phyloP scores from a whole-genome alignment of 2,888 invertebrate genomes.

The Cerastis leucographa region DNA sequence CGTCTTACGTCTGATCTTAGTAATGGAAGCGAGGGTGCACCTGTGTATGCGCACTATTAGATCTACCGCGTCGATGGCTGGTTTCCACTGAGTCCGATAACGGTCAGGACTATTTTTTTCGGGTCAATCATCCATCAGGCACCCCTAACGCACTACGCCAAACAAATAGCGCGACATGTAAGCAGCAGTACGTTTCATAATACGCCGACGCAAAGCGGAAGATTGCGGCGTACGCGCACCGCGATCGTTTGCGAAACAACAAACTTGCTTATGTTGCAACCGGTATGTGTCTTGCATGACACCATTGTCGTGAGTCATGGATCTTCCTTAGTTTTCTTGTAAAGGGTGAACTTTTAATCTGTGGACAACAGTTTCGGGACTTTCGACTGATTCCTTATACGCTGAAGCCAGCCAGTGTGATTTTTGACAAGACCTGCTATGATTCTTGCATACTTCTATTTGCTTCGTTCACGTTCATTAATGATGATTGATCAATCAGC shows the following conservation, averaged over 20 bases:
- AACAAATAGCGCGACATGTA: slow-evolving; percentile 57
- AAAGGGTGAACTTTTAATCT: neutral
- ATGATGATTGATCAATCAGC: neutral
- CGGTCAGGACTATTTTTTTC: neutral
- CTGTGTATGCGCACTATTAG: no score
- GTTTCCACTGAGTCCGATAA: no score
- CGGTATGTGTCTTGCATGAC: slow-evolving; percentile 56
- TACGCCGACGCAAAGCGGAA: slow-evolving; percentile 59
- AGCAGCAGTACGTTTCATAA: slow-evolving; percentile 55
- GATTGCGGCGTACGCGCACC: slow-evolving; percentile 63
- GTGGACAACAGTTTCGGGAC: neutral
- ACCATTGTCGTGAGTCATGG: slow-evolving; percentile 33
- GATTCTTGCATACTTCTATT: neutral
- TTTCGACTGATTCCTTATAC: neutral
- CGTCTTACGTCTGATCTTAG: neutral
- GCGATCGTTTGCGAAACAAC: slow-evolving; percentile 64
- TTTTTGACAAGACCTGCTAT: neutral
- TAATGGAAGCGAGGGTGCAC: no score
- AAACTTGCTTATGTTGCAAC: slow-evolving; percentile 49
- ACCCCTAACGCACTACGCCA: slow-evolving; percentile 54
- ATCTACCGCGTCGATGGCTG: no score
- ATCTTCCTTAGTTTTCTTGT: slow-evolving; percentile 26
- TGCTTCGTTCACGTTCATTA: neutral
- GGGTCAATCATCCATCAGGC: slow-evolving; percentile 4
- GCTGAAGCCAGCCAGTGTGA: no score